Evolutionary conservation across 2,888 invertebrate genomes (phyloP).

Genomic region (Tolmerus cingulatus): DNA sequence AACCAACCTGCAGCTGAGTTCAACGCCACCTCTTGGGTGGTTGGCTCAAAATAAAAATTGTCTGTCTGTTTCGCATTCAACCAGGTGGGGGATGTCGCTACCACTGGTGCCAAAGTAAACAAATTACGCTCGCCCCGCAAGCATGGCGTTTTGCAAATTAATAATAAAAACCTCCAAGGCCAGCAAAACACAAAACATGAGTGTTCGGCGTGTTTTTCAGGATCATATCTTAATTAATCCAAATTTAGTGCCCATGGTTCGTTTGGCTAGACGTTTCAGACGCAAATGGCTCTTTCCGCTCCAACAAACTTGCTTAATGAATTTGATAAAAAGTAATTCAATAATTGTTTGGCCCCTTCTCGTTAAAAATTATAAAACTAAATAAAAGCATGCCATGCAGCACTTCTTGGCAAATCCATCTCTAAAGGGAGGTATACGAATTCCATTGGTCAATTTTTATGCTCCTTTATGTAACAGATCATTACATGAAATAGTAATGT

Average conservation of each 20-base stretch:
- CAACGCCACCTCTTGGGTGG: not conserved
- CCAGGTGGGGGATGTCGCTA: not conserved
- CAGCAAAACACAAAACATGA: not conserved
- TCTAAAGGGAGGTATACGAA: too few species aligned
- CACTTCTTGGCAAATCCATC: too few species aligned
- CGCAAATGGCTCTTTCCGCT: not conserved
- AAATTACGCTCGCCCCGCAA: not conserved
- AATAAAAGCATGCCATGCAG: not conserved
- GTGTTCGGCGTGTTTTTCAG: not conserved
- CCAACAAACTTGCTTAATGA: not conserved
- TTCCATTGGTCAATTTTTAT: too few species aligned
- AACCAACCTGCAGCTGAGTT: not conserved
- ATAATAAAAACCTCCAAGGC: not conserved
- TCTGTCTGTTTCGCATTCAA: not conserved
- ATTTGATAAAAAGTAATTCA: not conserved
- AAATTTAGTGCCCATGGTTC: not conserved
- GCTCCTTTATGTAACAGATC: too few species aligned
- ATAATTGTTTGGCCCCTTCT: not conserved
- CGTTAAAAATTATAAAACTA: not conserved
- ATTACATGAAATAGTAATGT: too few species aligned
- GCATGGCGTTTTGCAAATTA: not conserved
- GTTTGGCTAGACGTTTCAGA: not conserved
- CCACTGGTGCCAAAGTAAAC: not conserved
- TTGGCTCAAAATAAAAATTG: not conserved
- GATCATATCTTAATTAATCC: not conserved